A percentile compares a stretch with the other conserved stretches of the same genome.
phyloP scores from a whole-genome alignment of 2,113 vertebrate species.

The Aepyceros melampus region DNA sequence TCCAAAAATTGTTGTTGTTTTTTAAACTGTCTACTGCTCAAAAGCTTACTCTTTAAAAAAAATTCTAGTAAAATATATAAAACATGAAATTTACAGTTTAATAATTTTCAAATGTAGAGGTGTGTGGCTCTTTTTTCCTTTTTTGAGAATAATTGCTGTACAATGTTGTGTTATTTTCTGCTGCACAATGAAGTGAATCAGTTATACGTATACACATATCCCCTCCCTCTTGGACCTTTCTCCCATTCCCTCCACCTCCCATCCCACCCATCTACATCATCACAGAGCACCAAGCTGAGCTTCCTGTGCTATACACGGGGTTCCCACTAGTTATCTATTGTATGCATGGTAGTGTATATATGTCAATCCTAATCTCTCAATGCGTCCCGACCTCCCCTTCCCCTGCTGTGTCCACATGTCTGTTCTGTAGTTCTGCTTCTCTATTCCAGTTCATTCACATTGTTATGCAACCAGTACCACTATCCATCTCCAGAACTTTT shows the following conservation, averaged over 20 bases:
- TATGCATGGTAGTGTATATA: not conserved
- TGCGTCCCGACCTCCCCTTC: not conserved
- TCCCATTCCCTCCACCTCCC: not conserved
- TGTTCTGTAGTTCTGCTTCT: not conserved
- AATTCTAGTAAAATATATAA: not conserved
- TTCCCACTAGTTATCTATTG: not conserved
- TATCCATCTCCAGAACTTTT: not conserved
- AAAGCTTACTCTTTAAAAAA: not conserved
- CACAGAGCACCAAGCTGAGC: not conserved
- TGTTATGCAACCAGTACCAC: not conserved
- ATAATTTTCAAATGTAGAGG: not conserved
- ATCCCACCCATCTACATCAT: not conserved
- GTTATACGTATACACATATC: not conserved
- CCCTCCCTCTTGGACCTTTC: not conserved
- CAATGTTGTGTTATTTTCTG: not conserved
- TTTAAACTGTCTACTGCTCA: not conserved
- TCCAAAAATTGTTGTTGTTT: not conserved
- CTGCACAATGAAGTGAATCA: not conserved
- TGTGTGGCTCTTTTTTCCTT: not conserved
- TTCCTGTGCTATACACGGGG: not conserved
- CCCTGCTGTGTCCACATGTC: not conserved
- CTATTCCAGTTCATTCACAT: not conserved
- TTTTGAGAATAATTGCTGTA: not conserved
- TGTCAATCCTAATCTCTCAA: not conserved
- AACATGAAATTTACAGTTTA: not conserved